A percentile compares a stretch with the other conserved stretches of the same genome.
phyloP scores from a whole-genome alignment of 2,888 invertebrate genomes.

The Polylopha cassiicola region DNA sequence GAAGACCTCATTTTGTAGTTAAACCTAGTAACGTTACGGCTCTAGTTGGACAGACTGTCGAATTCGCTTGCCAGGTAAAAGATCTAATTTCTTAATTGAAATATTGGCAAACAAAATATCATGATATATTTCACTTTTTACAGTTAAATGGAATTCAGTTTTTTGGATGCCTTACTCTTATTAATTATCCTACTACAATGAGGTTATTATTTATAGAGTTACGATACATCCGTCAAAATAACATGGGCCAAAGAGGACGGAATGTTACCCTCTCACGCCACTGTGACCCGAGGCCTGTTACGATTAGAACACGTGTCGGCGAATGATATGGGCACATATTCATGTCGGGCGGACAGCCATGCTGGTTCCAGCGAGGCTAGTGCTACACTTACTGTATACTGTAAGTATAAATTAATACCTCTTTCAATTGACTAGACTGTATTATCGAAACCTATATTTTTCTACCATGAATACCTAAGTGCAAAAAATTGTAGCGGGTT shows the following conservation, averaged over 20 bases:
- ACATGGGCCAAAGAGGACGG: slow-evolving; percentile 72
- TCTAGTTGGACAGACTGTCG: slow-evolving; percentile 88
- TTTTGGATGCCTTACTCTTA: too few species aligned
- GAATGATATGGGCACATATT: slow-evolving; percentile 92
- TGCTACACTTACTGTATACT: slow-evolving; percentile 92
- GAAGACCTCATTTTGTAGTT: slow-evolving; percentile 91
- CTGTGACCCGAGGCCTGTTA: slow-evolving; percentile 71
- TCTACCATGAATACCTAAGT: too few species aligned
- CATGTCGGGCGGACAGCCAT: slow-evolving; percentile 93
- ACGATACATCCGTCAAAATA: slow-evolving; percentile 67
- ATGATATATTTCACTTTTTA: too few species aligned
- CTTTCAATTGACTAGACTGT: background rate
- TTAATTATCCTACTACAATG: slow-evolving; percentile 4
- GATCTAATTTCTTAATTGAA: slow-evolving; percentile 7
- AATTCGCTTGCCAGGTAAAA: slow-evolving; percentile 86
- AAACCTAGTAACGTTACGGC: slow-evolving; percentile 91
- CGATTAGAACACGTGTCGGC: slow-evolving; percentile 89
- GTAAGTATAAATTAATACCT: slow-evolving; percentile 78
- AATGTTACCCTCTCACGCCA: slow-evolving; percentile 59
- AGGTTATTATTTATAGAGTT: slow-evolving; percentile 53
- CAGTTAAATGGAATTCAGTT: too few species aligned
- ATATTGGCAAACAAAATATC: too few species aligned
- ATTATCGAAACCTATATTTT: too few species aligned
- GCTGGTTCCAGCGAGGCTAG: slow-evolving; percentile 92
- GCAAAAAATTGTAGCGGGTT: too few species aligned